These are phyloP conservation scores for Vidua chalybeata DNA, from an alignment of 2,113 vertebrate genomes.

Conservation along the genomic window DNA sequence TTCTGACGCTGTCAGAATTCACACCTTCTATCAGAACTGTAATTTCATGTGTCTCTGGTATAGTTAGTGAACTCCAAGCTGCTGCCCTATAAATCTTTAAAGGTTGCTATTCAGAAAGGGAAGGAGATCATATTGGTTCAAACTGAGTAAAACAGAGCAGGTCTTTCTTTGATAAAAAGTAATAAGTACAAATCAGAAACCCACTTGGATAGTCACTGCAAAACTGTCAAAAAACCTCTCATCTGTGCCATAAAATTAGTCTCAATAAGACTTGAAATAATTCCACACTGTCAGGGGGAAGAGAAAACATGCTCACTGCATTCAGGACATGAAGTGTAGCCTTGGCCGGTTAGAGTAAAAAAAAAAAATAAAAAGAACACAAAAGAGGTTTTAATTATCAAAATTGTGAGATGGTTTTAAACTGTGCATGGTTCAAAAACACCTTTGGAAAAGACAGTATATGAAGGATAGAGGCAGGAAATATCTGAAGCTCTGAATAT, in stretches of 20 bases:
- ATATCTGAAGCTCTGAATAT: not conserved
- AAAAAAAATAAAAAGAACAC: not conserved
- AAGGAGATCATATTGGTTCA: not conserved
- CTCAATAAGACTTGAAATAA: not conserved
- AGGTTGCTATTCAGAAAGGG: conserved; percentile 39
- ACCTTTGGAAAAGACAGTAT: not conserved
- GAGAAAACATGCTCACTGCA: conserved; percentile 2
- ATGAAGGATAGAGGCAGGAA: not conserved
- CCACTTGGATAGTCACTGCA: not conserved
- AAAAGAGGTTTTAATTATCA: not conserved
- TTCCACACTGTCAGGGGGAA: not conserved
- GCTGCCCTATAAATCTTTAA: conserved; percentile 66
- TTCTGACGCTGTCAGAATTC: conserved; percentile 63
- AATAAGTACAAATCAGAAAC: not conserved
- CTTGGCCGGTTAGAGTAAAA: not conserved
- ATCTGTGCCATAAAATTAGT: not conserved
- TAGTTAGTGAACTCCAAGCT: conserved; percentile 68
- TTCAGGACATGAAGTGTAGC: not conserved
- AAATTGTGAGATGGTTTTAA: not conserved
- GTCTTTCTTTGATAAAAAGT: not conserved
- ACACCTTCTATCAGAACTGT: conserved; percentile 61
- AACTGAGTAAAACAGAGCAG: not conserved
- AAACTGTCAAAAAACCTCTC: conserved; percentile 10
- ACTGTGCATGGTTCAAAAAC: not conserved
- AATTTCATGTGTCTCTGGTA: conserved; percentile 60